Percentiles rank a stretch among this genome's conserved stretches.
Conservation (phyloP, 2,888 invertebrate genomes). For the Dynastes grantii region DNA sequence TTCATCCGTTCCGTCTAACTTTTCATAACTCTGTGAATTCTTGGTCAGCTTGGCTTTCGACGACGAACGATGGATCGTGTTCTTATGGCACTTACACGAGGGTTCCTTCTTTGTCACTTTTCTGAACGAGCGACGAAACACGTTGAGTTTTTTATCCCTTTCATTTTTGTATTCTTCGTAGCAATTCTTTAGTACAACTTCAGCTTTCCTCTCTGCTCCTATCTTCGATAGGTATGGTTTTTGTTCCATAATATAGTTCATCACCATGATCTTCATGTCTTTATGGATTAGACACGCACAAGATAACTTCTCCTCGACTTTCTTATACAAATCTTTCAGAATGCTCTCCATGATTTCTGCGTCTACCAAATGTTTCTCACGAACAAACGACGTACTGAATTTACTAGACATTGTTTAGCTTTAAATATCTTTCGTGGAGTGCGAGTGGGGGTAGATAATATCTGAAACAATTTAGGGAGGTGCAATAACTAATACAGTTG, state of each 20-base stretch:
- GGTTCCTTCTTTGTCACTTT: conserved; percentile 11
- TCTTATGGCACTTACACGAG: background rate
- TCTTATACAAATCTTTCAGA: conserved; percentile 18
- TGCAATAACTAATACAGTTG: too few relatives aligned
- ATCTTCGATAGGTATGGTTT: conserved; percentile 22
- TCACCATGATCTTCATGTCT: conserved; percentile 23
- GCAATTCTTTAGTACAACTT: conserved; percentile 13
- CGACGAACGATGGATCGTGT: background rate
- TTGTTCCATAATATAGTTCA: background rate
- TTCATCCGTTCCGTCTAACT: background rate
- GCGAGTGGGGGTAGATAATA: background rate
- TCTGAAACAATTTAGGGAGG: background rate
- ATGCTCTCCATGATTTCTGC: conserved; percentile 30
- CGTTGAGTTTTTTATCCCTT: background rate
- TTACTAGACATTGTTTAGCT: background rate
- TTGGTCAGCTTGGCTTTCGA: background rate
- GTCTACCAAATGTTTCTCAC: background rate
- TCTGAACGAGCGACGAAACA: conserved; percentile 12
- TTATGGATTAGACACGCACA: conserved; percentile 24
- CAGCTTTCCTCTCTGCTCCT: conserved; percentile 8
- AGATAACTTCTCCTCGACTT: conserved; percentile 27
- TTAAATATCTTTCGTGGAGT: background rate
- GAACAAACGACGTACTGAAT: background rate
- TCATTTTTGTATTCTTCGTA: conserved; percentile 26
- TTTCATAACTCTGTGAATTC: background rate